Evolutionary conservation across 1,140 invertebrate genomes (phyloP), one percentile per base, ranked within the genome.

Genomic region (Pseudachorutes palmiensis): DNA sequence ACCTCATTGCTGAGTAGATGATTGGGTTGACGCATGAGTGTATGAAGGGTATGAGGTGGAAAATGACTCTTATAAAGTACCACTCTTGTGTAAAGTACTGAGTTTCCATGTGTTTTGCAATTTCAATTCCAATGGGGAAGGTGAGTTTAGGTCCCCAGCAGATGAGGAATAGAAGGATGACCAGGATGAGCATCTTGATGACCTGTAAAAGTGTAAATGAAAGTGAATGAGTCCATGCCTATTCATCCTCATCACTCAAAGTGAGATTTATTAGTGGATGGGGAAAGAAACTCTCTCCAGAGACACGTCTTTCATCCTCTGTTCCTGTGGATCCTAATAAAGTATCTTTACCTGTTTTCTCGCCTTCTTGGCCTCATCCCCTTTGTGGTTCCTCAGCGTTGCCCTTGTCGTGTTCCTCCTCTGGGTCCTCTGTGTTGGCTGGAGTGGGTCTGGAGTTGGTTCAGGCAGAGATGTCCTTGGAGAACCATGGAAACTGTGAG

Each of bases 11-110:
- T 22, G 79, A 79, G 71, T 83, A 83, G 63, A 83, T 79, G 70
- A 83, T 73, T 14, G 82, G 82, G 74, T 83, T 83, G 31, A 82
- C 73, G 68, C 80, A 81, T 28, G 75, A 77, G 66, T 80, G 79
- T n/a, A 78, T 66, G 67, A 78, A 78, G 1, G 77, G 77, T 14
- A 79, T 71, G 0, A 78, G 67, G 26, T 70, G 64, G 48, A 78
- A 76, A 14, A 76, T 62, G 45, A 76, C 74, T 12, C 74, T 72
- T 33, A 70, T 62, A 24, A 65, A 68, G 64, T 77, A 77, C 57
- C 74, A 65, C 0, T 58, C 64, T 65, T 75, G 73, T 49, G 72
- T 73, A 51, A 73, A 77, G 9, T 72, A 70, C 16, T 74, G 67
- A 2, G 73, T 60, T 16, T 74, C 68, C 51, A 76, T 67, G 16